phyloP scores from a whole-genome alignment of 2,797 vertebrate species.

The Mareca penelope region DNA sequence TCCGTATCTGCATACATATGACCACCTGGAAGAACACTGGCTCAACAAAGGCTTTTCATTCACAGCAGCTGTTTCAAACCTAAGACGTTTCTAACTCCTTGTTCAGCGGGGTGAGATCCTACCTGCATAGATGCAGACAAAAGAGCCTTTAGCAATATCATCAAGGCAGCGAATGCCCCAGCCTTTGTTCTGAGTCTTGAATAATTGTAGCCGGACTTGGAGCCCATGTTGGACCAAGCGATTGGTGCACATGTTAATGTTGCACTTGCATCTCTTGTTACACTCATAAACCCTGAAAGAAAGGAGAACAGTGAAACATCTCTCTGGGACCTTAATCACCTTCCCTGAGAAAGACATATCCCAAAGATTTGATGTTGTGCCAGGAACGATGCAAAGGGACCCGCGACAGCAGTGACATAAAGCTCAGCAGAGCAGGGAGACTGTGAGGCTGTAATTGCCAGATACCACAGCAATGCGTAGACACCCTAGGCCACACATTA shows the following conservation, averaged over 20 bases:
- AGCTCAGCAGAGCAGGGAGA: background rate
- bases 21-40: background rate
- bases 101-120: background rate
- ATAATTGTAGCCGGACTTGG: slow-evolving; percentile 95
- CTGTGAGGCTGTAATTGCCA: fast-evolving
- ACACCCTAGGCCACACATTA: fast-evolving
- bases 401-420: fast-evolving
- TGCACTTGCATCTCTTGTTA: slow-evolving; percentile 94
- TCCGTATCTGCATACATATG: fast-evolving
- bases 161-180: slow-evolving; percentile 99
- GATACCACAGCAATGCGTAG: fast-evolving
- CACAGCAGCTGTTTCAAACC: background rate
- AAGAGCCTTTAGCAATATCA: slow-evolving; percentile 96
- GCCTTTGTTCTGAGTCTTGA: slow-evolving; percentile 98
- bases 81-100: background rate
- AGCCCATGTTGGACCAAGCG: slow-evolving; percentile 95
- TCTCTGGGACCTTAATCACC: too few species aligned
- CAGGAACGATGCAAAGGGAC: background rate
- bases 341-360: fast-evolving
- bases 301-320: background rate
- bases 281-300: slow-evolving; percentile 91
- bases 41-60: background rate
- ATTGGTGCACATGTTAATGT: slow-evolving; percentile 91
- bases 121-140: slow-evolving; percentile 99
- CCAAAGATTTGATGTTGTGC: fast-evolving